A percentile compares a stretch with the other conserved stretches of the same genome.
These are phyloP conservation scores for Cercopithecus mona DNA, from an alignment of 2,113 vertebrate genomes.

Conservation along the genomic window DNA sequence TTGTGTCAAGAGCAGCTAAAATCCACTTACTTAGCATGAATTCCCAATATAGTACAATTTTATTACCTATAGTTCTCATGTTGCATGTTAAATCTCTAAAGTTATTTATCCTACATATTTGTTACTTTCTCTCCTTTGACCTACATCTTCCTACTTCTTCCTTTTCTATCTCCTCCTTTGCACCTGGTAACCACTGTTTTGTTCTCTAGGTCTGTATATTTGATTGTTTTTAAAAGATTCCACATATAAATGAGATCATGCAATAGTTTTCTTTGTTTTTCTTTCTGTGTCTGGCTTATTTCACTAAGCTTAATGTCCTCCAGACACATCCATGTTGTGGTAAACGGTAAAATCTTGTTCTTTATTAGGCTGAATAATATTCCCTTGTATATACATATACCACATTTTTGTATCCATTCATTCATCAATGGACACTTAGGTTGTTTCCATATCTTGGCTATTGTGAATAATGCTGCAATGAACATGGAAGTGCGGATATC, in stretches of 20 bases:
- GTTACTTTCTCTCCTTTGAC: not conserved
- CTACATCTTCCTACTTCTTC: not conserved
- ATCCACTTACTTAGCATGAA: not conserved
- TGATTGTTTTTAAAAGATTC: not conserved
- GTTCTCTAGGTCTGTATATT: not conserved
- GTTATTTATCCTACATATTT: not conserved
- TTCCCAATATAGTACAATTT: not conserved
- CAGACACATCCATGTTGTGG: not conserved
- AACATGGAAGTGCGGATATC: not conserved
- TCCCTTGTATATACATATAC: accelerated
- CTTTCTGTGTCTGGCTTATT: not conserved
- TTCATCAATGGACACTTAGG: not conserved
- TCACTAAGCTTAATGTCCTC: not conserved
- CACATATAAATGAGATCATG: not conserved
- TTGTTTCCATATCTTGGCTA: not conserved
- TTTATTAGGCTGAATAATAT: not conserved
- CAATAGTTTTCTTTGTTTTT: not conserved
- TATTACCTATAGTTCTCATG: not conserved
- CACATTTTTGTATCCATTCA: not conserved
- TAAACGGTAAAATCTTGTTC: not conserved
- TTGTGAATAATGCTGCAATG: not conserved
- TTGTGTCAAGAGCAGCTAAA: not conserved
- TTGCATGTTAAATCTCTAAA: not conserved
- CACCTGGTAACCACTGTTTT: not conserved
- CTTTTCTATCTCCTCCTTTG: not conserved